Evolutionary conservation across 2,888 invertebrate genomes (phyloP).

Genomic region (Hemicrepidius hirtus): DNA sequence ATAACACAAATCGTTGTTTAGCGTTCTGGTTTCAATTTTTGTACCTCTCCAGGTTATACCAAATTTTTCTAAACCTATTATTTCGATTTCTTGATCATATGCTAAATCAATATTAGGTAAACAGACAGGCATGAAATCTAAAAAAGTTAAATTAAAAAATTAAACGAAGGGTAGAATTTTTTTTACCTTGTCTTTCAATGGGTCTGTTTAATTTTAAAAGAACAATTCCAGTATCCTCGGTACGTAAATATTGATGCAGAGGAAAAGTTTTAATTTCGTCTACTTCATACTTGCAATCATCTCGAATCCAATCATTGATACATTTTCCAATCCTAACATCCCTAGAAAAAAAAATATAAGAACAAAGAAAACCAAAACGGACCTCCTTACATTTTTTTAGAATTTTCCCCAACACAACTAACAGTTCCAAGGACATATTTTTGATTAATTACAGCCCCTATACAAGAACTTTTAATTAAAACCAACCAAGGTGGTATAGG

Average conservation of each 20-base stretch:
- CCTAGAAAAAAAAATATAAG: conserved; percentile 31
- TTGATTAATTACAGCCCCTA: conserved; percentile 74
- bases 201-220: conserved; percentile 25
- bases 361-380: neutral
- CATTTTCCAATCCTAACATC: conserved; percentile 30
- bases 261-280: conserved; percentile 35
- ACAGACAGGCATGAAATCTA: conserved; percentile 34
- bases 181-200: neutral
- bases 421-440: conserved; percentile 75
- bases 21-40: neutral
- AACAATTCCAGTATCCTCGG: conserved; percentile 40
- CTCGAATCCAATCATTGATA: conserved; percentile 10
- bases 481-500: conserved; percentile 69
- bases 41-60: neutral
- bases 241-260: conserved; percentile 27
- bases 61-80: conserved; percentile 14
- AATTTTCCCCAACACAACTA: conserved; percentile 15
- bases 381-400: conserved; percentile 23
- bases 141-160: too few relatives aligned
- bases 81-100: conserved; percentile 10
- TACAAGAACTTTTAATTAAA: conserved; percentile 76
- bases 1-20: conserved; percentile 23
- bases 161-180: neutral
- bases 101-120: conserved; percentile 22
- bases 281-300: conserved; percentile 21